A percentile compares a stretch with the other conserved stretches of the same genome.
These are phyloP conservation scores for Hoplostethus atlanticus DNA, from an alignment of 2,797 vertebrate species.

Conservation along the genomic window DNA sequence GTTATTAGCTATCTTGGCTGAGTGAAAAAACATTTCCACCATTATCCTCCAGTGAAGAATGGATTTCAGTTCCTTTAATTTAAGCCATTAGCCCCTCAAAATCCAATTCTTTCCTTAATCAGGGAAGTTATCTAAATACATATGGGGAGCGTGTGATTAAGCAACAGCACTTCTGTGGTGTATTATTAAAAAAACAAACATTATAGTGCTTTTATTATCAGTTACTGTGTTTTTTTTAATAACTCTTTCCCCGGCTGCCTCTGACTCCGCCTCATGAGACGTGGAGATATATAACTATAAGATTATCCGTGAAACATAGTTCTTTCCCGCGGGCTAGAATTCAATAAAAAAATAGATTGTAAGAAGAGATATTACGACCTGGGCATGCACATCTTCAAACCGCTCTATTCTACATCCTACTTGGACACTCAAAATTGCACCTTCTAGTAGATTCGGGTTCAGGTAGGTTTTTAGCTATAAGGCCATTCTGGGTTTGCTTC, in stretches of 20 bases:
- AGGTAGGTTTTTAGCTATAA: too few species aligned
- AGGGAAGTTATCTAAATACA: slow-evolving; percentile 26
- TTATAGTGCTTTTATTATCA: slow-evolving; percentile 52
- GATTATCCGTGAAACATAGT: not conserved
- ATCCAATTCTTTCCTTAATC: slow-evolving; percentile 14
- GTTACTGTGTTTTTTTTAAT: slow-evolving; percentile 55
- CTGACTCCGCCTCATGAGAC: not conserved
- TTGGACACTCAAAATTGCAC: not conserved
- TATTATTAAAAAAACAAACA: slow-evolving; percentile 40
- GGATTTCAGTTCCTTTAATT: slow-evolving; percentile 36
- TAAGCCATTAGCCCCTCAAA: slow-evolving; percentile 37
- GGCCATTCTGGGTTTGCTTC: too few species aligned
- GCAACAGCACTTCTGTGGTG: slow-evolving; percentile 16
- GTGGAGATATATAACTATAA: not conserved
- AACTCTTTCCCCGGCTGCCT: slow-evolving; percentile 17
- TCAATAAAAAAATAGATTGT: not conserved
- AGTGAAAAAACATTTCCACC: slow-evolving; percentile 20
- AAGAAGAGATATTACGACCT: not conserved
- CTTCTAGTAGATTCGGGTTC: too few species aligned
- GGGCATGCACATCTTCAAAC: too few species aligned
- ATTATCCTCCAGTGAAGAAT: slow-evolving; percentile 19
- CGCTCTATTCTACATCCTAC: not conserved
- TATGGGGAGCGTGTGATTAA: slow-evolving; percentile 11
- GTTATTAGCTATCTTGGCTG: slow-evolving; percentile 39
- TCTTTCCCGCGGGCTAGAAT: not conserved